Evolutionary conservation across 2,888 invertebrate genomes (phyloP), one percentile per base, ranked within the genome.

Genomic region (Mythimna albipuncta): DNA sequence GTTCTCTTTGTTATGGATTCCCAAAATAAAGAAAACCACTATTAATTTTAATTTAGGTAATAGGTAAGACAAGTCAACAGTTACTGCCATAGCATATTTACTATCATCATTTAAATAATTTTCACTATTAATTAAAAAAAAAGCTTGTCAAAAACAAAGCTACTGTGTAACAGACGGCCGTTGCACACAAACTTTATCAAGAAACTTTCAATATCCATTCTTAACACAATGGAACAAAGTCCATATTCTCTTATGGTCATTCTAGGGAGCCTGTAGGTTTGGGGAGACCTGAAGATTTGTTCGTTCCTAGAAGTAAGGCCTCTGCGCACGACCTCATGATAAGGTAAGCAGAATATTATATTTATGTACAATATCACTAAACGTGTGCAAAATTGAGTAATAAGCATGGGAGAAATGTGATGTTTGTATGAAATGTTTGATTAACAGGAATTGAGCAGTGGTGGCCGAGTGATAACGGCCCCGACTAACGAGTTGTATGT

Each of bases 221-320:
- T 38, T 84, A 79, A 1, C 0, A 0, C 38, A n/a, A n/a, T n/a
- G n/a, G n/a, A n/a, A n/a, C n/a, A 80, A 66, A 75, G 79, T 72
- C 6, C 13, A 77, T 55, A 54, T 76, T 83, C 7, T 58, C 0
- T 19, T 71, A 62, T 3, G 4, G 10, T 7, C 21, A 10, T 9
- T 5, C 9, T 32, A 44, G 52, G 66, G 57, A 69, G 61, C 62
- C 71, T 65, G 65, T 65, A 78, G 63, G 79, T 76, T 77, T 79
- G 75, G 71, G 75, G 76, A 73, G 77, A 67, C 64, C 78, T 82
- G 84, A 75, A 87, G 89, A 90, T 90, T 90, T 89, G 89, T 85
- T 79, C 64, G 83, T 91, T 91, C 91, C 83, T 83, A 89, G 91
- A 91, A 91, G 72, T 83, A 77, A 88, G 84, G 88, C 86, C 85